Evolutionary conservation across 2,113 vertebrate species (phyloP), one percentile per base, ranked within the genome.

Genomic region (Otus sunia): DNA sequence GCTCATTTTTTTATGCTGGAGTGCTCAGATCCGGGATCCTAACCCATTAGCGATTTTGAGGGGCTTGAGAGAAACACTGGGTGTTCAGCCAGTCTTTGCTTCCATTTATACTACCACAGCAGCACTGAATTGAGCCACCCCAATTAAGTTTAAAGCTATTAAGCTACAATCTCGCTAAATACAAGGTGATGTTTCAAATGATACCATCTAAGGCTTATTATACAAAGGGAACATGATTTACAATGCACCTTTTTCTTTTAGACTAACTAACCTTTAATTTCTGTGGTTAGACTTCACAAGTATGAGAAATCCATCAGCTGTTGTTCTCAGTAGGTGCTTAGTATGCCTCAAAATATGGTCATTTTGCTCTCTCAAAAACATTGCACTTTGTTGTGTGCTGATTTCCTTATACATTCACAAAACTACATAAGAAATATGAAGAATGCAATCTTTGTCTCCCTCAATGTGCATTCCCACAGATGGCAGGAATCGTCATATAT

Each of bases 1-100:
- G 36, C 5, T 52, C 5, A 1, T 1, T 41, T 50, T 47, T 52
- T 62, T 5, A n/a, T 68, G 20, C 27, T 58, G 25, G 34, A 58
- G 15, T 0, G 0, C 29, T 78, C 58, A 59, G 8, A 41, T 11
- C 13, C 56, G 6, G 20, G 29, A 67, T 63, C 23, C n/a, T 71
- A 81, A 87, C 29, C 25, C 37, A 27, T 8, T 5, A 53, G 19
- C 77, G 32, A 17, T 1, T 52, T 45, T 80, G 45, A 74, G 14
- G 15, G 17, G 9, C 10, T 45, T 67, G 52, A 76, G 55, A 88
- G 63, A 45, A 80, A 41, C 43, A 34, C 32, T 41, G 60, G 6
- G 9, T 60, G 27, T 49, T 62, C 71, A 68, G 7, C 10, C 45
- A 62, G 29, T 9, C 45, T 88, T 86, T 91, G 13, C 55, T 80